Evolutionary conservation across 2,888 invertebrate species (phyloP), one percentile per base, ranked within the genome.

Genomic region (Ferrisia virgata): DNA sequence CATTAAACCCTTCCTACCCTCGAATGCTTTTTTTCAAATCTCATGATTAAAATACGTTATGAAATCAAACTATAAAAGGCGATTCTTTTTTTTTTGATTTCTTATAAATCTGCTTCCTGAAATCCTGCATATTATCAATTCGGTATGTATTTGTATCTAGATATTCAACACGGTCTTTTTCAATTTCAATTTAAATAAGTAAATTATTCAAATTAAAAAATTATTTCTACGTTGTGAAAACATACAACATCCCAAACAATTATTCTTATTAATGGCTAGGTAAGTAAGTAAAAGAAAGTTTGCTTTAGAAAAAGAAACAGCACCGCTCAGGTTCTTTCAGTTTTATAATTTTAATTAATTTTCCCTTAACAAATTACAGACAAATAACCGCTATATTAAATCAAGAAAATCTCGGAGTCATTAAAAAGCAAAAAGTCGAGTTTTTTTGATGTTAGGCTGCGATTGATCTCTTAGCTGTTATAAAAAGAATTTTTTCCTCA

Each of bases 341-440:
- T 64, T 64, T 64, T 64, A 28, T 64, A 64, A 64, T 64, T 64
- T 64, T 64, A 64, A 64, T 64, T 64, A 64, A 64, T 64, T 64
- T 64, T 64, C 28, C 15, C 28, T 28, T 28, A 64, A 64, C 28
- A 64, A 64, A 64, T 64, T 64, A 28, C 64, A 31, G 64, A 28
- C 64, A 64, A 64, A 64, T 64, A 64, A 64, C 64, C 64, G 64
- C 64, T 64, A 64, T 15, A 64, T 64, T 64, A 64, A 64, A 64
- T 64, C 28, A 64, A 64, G 64, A 28, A 64, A 64, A 28, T 64
- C 64, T 64, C 64, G 47, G 47, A 64, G 28, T 64, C 64, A 64
- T 64, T 64, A 64, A 64, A 64, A 64, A 64, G 13, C 28, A 64
- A 58, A 58, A 28, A 64, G 64, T 64, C 25, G 28, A 64, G 28